Percentiles rank a stretch among this genome's conserved stretches.
These are phyloP conservation scores for Eriosoma lanigerum DNA, from an alignment of 1,140 invertebrate species.

Conservation along the genomic window DNA sequence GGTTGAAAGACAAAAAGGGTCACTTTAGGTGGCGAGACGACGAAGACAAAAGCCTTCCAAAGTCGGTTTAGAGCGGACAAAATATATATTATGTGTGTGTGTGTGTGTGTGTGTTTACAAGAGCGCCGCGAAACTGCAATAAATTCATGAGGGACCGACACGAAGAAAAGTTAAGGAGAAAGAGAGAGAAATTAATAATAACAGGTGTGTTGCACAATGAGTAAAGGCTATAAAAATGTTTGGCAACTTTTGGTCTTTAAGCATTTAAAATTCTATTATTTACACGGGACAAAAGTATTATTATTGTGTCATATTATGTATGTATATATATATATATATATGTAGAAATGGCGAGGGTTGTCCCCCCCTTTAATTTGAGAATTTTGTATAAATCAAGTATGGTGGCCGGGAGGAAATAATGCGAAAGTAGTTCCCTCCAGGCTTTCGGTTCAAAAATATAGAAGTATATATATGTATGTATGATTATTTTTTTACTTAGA, in stretches of 20 bases:
- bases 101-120: no score
- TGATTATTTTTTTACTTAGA: no score
- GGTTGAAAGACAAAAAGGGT: conserved; percentile 37
- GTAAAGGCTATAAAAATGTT: conserved; percentile 21
- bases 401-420: no score
- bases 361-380: no score
- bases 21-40: conserved; percentile 15
- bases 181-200: conserved; percentile 44
- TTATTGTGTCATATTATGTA: neutral
- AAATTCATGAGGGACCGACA: conserved; percentile 43
- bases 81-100: neutral
- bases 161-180: conserved; percentile 33
- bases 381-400: no score
- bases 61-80: conserved; percentile 39
- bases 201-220: conserved; percentile 26
- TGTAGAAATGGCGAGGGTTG: neutral
- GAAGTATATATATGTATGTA: no score
- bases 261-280: neutral
- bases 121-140: conserved; percentile 8
- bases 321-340: neutral
- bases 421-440: no score
- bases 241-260: conserved; percentile 15
- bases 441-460: no score
- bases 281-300: neutral
- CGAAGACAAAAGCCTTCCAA: conserved; percentile 45